Conservation (phyloP, 2,888 invertebrate genomes). For the Margaritifera margaritifera region DNA sequence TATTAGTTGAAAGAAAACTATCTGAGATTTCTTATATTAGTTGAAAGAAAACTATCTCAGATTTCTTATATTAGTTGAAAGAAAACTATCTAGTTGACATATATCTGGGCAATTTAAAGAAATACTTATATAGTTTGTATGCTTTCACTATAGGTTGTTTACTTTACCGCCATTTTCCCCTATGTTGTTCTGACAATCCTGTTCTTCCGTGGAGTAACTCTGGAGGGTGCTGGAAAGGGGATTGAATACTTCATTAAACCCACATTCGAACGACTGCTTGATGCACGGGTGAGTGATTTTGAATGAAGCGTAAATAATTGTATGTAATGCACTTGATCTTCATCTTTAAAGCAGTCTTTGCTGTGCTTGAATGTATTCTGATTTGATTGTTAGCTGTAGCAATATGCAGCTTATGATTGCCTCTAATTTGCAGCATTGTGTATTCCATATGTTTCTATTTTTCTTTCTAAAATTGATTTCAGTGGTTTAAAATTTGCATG, state of each 20-base stretch:
- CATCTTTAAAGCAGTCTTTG: too few relatives aligned
- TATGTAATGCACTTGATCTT: not conserved
- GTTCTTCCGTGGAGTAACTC: constrained; percentile 66
- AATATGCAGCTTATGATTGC: too few relatives aligned
- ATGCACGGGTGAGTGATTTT: constrained; percentile 60
- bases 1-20: not conserved
- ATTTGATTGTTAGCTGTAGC: too few relatives aligned
- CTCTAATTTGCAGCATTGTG: too few relatives aligned
- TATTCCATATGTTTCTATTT: too few relatives aligned
- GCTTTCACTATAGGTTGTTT: constrained; percentile 57
- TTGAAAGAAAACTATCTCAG: not conserved
- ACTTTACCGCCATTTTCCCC: constrained; percentile 71
- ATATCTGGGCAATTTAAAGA: not conserved
- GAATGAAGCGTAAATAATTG: not conserved
- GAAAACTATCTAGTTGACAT: not conserved
- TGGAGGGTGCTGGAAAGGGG: constrained; percentile 65
- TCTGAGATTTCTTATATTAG: not conserved
- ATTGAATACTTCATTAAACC: constrained; percentile 68
- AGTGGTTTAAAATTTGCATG: too few relatives aligned
- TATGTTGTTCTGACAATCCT: constrained; percentile 69
- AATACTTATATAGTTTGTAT: not conserved
- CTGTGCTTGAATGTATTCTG: too few relatives aligned
- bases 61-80: not conserved
- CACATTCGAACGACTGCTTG: constrained; percentile 55
- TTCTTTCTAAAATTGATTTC: too few relatives aligned